Evolutionary conservation across 2,113 vertebrate species (phyloP).

Genomic region (Myiozetetes cayanensis): DNA sequence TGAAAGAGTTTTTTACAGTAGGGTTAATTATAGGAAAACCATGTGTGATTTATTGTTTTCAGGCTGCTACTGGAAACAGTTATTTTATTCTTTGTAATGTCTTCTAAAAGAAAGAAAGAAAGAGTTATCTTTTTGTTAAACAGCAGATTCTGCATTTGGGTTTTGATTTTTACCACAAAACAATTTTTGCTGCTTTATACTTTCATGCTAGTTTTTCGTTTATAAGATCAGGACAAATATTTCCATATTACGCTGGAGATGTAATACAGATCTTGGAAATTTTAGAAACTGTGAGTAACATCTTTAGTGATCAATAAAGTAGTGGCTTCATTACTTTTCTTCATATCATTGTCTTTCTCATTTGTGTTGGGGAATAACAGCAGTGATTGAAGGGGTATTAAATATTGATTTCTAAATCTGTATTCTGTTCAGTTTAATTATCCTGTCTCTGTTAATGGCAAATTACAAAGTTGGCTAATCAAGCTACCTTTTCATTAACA

Average conservation of each 20-base stretch:
- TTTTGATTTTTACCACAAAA: neutral
- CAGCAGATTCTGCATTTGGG: neutral
- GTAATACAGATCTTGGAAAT: neutral
- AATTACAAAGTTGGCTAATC: neutral
- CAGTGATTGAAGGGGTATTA: slow-evolving; percentile 14
- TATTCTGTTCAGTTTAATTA: neutral
- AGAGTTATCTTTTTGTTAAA: neutral
- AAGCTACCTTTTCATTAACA: neutral
- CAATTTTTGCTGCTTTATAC: neutral
- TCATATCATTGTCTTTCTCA: neutral
- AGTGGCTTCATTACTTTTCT: neutral
- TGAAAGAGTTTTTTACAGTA: neutral
- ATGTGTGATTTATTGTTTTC: neutral
- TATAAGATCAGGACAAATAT: neutral
- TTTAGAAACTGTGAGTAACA: neutral
- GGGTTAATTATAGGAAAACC: neutral
- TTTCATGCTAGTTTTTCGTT: neutral
- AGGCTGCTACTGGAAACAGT: neutral
- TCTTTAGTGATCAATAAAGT: neutral
- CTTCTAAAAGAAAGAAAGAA: neutral
- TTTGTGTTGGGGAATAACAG: neutral
- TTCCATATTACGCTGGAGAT: neutral
- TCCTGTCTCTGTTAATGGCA: neutral
- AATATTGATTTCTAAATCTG: slow-evolving; percentile 39
- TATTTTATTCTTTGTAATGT: neutral